Base-by-base conservation (phyloP, 2,113 vertebrate species). In the Cervus canadensis region DNA sequence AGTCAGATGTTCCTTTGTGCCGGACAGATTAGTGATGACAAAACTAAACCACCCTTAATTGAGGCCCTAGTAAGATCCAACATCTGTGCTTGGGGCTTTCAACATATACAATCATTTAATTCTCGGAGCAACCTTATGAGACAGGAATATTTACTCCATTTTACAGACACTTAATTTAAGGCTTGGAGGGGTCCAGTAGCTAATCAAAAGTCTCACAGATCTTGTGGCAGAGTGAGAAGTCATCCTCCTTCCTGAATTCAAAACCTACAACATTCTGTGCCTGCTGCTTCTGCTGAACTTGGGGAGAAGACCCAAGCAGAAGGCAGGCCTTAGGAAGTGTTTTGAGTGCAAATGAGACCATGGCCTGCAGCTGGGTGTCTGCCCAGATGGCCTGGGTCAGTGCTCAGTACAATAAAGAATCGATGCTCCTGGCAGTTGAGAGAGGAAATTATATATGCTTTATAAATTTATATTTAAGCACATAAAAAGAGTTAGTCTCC, bases 301-400 rank as follows among this genome's bases (percentile, higher is more conserved):
- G 64, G 78, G 78, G 93, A 86, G 82, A 94, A 88, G 88, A 83
- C 30, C 40, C 5, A 5, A 84, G 81, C 57, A 89, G 85, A 83
- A 89, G 60, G 7, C 64, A 95, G 76, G 26, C 33, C 26, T 94
- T 86, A 91, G 62, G 90, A 95, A 95, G 91, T 19, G 25, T 83
- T 93, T 87, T n/a, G n/a, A 89, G 33, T 95, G 21, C 56, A 93
- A 95, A 83, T 87, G 78, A 91, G 71, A 94, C 92, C 96, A 36
- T 91, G 54, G 30, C 17, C 1, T 83, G 36, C 10, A 87, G 19
- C 82, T 96, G 85, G 64, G 85, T 0, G 0, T 94, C 60, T 94
- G 64, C 43, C 89, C 54, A 91, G 82, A 86, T 95, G 57, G 28
- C 56, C 82, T 76, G 54, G 74, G 19, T 60, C 36, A 62, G 45